Percentiles rank a stretch among this genome's conserved stretches.
Evolutionary conservation across 2,113 vertebrate species (phyloP).

Genomic region (Xerus inauris): DNA sequence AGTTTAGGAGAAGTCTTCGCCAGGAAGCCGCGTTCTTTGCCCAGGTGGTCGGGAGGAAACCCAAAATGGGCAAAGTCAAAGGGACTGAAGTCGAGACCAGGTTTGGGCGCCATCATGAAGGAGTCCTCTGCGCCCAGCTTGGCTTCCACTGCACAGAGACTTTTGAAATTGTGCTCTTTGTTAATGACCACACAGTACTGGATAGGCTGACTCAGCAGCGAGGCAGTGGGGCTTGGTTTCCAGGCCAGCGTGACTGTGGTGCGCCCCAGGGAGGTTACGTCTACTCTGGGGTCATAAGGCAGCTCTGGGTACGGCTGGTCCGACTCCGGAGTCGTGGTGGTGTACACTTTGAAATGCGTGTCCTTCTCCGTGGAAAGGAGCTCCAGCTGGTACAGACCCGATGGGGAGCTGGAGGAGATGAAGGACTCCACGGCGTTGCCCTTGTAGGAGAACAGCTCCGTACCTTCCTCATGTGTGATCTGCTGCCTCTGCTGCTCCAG

Average conservation of each 20-base stretch:
- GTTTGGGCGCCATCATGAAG: conserved; percentile 96
- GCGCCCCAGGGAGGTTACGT: conserved; percentile 94
- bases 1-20: conserved; percentile 85
- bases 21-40: conserved; percentile 88
- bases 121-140: conserved; percentile 92
- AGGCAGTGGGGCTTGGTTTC: conserved; percentile 96
- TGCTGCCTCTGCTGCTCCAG: conserved; percentile 97
- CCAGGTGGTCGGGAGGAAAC: conserved; percentile 90
- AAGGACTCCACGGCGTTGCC: conserved; percentile 98
- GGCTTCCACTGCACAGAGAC: conserved; percentile 96
- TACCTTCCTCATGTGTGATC: conserved; percentile 89
- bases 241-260: conserved; percentile 96
- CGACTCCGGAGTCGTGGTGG: conserved; percentile 96
- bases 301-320: conserved; percentile 97
- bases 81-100: conserved; percentile 95
- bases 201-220: conserved; percentile 92
- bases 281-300: conserved; percentile 96
- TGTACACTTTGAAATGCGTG: conserved; percentile 96
- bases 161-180: conserved; percentile 99
- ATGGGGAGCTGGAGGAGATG: conserved; percentile 92
- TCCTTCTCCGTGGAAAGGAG: conserved; percentile 98
- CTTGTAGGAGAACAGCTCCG: conserved; percentile 96
- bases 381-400: conserved; percentile 97
- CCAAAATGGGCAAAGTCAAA: conserved; percentile 98
- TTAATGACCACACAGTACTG: conserved; percentile 98